A percentile compares a stretch with the other conserved stretches of the same genome.
phyloP scores from a whole-genome alignment of 2,113 vertebrate species.

The Chrysemys picta region DNA sequence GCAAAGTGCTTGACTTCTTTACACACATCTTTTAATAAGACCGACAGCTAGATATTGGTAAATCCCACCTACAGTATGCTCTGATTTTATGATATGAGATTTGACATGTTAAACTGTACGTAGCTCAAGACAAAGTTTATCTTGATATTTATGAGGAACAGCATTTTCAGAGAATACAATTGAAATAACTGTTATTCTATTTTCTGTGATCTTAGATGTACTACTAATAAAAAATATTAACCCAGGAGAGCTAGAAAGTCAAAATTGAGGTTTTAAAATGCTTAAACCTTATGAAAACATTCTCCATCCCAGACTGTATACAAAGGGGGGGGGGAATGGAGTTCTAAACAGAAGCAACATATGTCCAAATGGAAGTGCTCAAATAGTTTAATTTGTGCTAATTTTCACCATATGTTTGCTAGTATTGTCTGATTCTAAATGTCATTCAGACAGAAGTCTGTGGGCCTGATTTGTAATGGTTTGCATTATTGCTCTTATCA shows the following conservation, averaged over 20 bases:
- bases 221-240: background rate
- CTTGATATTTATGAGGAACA: constrained; percentile 35
- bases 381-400: background rate
- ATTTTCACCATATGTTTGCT: constrained; percentile 15
- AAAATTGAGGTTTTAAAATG: background rate
- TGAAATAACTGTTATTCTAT: background rate
- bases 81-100: constrained; percentile 19
- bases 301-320: background rate
- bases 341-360: constrained; percentile 9
- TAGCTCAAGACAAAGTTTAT: background rate
- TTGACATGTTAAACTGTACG: constrained; percentile 4
- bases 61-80: background rate
- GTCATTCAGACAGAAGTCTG: background rate
- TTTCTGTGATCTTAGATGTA: constrained; percentile 30
- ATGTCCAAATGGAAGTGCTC: background rate
- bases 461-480: background rate
- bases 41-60: background rate
- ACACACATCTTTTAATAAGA: background rate
- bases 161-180: constrained; percentile 34
- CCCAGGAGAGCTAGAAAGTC: background rate
- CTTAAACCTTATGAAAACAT: background rate
- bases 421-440: background rate
- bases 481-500: background rate
- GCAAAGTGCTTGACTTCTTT: background rate
- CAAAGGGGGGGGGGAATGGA: background rate